phyloP scores from a whole-genome alignment of 2,113 vertebrate species.

The Thunnus maccoyii region DNA sequence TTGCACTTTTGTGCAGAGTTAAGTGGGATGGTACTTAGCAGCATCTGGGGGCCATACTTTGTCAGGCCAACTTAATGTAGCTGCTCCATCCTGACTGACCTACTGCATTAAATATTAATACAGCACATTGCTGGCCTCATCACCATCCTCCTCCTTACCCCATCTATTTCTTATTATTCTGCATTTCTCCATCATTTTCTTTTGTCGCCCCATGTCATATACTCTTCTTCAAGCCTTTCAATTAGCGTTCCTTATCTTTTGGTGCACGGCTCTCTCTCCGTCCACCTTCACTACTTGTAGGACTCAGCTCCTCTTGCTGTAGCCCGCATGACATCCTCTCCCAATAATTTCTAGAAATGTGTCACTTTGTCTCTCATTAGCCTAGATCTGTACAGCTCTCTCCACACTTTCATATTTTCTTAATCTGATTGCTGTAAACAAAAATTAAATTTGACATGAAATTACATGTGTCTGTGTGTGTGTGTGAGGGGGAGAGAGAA shows the following conservation, averaged over 20 bases:
- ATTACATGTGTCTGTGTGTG: constrained; percentile 23
- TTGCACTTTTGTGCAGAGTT: constrained; percentile 59
- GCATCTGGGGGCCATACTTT: constrained; percentile 65
- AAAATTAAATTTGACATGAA: constrained; percentile 70
- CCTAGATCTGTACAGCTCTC: constrained; percentile 35
- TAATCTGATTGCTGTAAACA: constrained; percentile 68
- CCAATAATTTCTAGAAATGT: constrained; percentile 52
- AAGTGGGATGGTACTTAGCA: constrained; percentile 64
- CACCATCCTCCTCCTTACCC: constrained; percentile 46
- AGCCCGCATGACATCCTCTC: constrained; percentile 30
- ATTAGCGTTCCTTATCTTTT: constrained; percentile 22
- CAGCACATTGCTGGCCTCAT: constrained; percentile 65
- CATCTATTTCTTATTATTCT: constrained; percentile 54
- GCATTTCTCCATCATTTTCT: constrained; percentile 24
- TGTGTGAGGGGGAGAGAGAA: not conserved
- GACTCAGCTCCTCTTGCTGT: constrained; percentile 5
- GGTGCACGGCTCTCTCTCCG: not conserved
- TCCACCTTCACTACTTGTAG: constrained; percentile 5
- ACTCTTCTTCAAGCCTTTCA: constrained; percentile 6
- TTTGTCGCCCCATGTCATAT: constrained; percentile 29
- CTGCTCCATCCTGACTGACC: constrained; percentile 69
- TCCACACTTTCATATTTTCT: constrained; percentile 57
- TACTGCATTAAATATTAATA: constrained; percentile 73
- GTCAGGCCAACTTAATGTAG: constrained; percentile 75
- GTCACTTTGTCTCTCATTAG: constrained; percentile 56